These are phyloP conservation scores for Nymphicus hollandicus DNA, from an alignment of 2,113 vertebrate species.

Conservation along the genomic window DNA sequence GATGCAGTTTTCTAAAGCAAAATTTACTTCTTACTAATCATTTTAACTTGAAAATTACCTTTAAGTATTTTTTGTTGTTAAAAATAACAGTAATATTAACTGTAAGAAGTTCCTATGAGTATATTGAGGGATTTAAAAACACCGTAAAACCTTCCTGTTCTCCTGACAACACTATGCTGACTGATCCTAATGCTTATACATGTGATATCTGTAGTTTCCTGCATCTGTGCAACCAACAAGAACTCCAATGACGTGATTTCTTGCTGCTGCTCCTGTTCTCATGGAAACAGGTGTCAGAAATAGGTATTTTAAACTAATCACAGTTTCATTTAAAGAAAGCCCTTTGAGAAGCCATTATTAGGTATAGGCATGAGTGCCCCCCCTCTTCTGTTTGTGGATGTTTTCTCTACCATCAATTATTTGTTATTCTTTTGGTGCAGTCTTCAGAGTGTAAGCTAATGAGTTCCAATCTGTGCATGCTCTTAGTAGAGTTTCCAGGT, in stretches of 20 bases:
- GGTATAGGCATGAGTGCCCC: background rate
- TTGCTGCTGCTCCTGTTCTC: conserved; percentile 51
- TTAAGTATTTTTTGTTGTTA: background rate
- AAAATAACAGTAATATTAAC: background rate
- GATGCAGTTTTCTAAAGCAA: background rate
- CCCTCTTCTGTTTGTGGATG: background rate
- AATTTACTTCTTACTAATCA: background rate
- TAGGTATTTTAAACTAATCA: conserved; percentile 32
- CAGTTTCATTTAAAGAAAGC: background rate
- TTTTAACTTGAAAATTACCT: background rate
- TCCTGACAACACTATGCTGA: background rate
- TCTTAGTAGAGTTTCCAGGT: background rate
- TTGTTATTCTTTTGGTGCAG: background rate
- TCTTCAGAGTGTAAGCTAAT: background rate
- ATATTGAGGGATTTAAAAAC: background rate
- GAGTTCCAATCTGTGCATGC: background rate
- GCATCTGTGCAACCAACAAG: background rate
- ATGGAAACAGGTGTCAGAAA: conserved; percentile 61
- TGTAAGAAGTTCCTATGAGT: background rate
- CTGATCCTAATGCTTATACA: background rate
- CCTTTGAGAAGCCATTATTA: background rate
- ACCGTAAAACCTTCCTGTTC: background rate
- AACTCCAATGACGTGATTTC: background rate
- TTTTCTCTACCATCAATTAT: background rate
- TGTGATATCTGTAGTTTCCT: background rate